Evolutionary conservation across 2,888 invertebrate genomes (phyloP), one percentile per base, ranked within the genome.

Genomic region (Tipula helvola): DNA sequence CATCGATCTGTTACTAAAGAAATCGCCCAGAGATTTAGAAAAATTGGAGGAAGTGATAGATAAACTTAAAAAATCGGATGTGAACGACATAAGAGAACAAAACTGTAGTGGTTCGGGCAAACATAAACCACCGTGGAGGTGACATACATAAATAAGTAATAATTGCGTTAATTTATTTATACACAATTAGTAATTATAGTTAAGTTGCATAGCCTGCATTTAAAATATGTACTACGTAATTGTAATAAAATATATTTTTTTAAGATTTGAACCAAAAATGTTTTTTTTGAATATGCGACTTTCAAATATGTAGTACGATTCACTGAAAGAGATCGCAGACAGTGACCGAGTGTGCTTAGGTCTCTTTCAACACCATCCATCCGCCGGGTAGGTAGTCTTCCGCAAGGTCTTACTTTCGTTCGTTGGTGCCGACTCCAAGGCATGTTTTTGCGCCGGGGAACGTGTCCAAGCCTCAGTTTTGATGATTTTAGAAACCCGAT

Each of bases 21-120:
- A 93, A 89, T 92, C 93, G 0, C 92, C 93, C 2, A 89, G 90
- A 87, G 91, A 91, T 87, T 89, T 91, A 71, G 91, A 92, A 87
- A 90, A 90, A 86, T 88, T 91, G 3, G 90, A 91, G 85, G 89
- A 90, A 88, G 90, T 91, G 36, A 88, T 91, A 39, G 84, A 84
- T 39, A 84, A 39, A 16, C 39, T 84, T 16, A 84, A 84, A 41
- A 84, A 84, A 39, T 39, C 84, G 3, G 28, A 71, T 71, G 71
- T 10, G 12, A 39, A 39, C 12, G 36, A 39, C 13, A n/a, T 13
- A 5, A 84, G 13, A 39, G 84, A 84, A n/a, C 84, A 84, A 3
- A 84, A 41, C 13, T 39, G 5, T 84, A 39, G 84, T 41, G 84
- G 71, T 7, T 71, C 28, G 18, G 71, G 84, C 3, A 84, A 84